Percentiles rank a stretch among this genome's conserved stretches.
Evolutionary conservation across 2,797 vertebrate species (phyloP).

Genomic region (Pterois miles): DNA sequence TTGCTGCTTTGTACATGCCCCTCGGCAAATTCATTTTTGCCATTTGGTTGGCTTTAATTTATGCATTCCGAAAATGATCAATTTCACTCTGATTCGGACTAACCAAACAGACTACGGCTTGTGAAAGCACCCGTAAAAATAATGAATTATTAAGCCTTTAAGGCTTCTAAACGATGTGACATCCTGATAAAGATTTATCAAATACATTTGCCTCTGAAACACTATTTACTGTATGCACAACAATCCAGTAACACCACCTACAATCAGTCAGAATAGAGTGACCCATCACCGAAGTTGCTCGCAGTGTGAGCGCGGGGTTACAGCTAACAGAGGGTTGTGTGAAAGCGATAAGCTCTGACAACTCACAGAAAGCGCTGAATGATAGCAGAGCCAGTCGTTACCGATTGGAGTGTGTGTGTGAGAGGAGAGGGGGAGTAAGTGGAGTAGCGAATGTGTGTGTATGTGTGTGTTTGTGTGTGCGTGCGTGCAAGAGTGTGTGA

Average conservation of each 20-base stretch:
- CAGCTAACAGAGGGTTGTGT: slow-evolving; percentile 50
- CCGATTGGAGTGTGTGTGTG: slow-evolving; percentile 59
- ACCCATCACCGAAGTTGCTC: slow-evolving; percentile 57
- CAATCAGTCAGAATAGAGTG: slow-evolving; percentile 45
- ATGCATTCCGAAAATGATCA: no score
- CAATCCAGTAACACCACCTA: slow-evolving; percentile 43
- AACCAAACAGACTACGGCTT: no score
- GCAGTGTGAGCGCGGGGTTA: slow-evolving; percentile 47
- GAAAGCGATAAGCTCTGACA: slow-evolving; percentile 63
- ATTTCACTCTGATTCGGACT: no score
- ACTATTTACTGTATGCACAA: slow-evolving; percentile 13
- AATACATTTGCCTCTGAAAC: slow-evolving; percentile 10
- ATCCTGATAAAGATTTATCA: background rate
- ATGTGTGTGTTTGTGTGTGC: slow-evolving; percentile 7
- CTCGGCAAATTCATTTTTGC: no score
- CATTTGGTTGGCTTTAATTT: no score
- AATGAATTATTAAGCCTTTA: background rate
- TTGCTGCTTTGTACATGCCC: no score
- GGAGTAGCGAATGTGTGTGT: slow-evolving; percentile 35
- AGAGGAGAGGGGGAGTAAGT: slow-evolving; percentile 55
- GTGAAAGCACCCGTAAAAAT: background rate
- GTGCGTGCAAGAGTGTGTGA: slow-evolving; percentile 13
- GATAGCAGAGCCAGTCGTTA: slow-evolving; percentile 62
- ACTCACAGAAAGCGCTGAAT: slow-evolving; percentile 56
- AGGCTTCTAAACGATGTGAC: background rate